Evolutionary conservation across 2,797 vertebrate species (phyloP).

Genomic region (Hydrophis major): DNA sequence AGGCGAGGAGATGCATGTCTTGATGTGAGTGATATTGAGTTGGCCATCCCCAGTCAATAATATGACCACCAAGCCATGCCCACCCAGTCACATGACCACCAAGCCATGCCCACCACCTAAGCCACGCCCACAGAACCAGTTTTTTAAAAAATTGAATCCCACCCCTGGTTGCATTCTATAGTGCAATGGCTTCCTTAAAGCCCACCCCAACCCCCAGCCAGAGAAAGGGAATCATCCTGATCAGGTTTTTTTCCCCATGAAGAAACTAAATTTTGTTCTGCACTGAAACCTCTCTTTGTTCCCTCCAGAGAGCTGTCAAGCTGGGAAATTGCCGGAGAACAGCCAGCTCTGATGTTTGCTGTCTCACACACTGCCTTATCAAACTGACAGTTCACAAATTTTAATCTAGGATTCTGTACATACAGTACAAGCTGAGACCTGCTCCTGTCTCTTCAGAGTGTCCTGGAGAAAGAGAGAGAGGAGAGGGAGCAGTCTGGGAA

Average conservation of each 20-base stretch:
- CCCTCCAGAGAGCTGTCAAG: slow-evolving; percentile 46
- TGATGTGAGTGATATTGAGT: no score
- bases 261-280: slow-evolving; percentile 44
- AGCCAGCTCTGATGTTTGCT: slow-evolving; percentile 61
- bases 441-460: slow-evolving; percentile 28
- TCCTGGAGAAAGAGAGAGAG: slow-evolving; percentile 1
- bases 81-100: no score
- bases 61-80: no score
- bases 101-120: no score
- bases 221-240: slow-evolving; percentile 39
- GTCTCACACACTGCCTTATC: slow-evolving; percentile 36
- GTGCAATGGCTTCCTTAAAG: background rate
- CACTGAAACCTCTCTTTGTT: slow-evolving; percentile 35
- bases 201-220: background rate
- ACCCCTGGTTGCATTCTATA: background rate
- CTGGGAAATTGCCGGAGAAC: slow-evolving; percentile 54
- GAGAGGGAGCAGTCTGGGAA: background rate
- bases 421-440: slow-evolving; percentile 40
- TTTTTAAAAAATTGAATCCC: no score
- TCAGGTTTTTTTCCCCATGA: slow-evolving; percentile 32
- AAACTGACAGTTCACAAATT: slow-evolving; percentile 56
- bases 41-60: no score
- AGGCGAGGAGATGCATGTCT: no score
- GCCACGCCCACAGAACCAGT: no score
- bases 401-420: slow-evolving; percentile 33